phyloP scores from a whole-genome alignment of 1,140 invertebrate species.

The Scylla paramamosain region DNA sequence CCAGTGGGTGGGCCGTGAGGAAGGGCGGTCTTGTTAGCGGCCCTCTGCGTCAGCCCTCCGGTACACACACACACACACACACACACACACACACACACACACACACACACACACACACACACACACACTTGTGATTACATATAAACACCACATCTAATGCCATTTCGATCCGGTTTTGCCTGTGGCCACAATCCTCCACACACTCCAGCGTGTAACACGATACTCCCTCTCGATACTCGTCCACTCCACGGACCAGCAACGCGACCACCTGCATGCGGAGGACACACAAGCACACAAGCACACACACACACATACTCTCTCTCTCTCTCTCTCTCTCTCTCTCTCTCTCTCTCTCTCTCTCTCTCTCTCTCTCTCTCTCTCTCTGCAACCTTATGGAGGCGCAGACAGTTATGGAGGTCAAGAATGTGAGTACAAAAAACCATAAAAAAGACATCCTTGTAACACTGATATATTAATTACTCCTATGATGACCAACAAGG shows the following conservation, averaged over 20 bases:
- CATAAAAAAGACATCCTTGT: neutral
- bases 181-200: neutral
- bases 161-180: neutral
- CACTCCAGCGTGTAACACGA: too few species aligned
- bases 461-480: neutral
- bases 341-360: too few species aligned
- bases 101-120: constrained; percentile 20
- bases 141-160: constrained; percentile 14
- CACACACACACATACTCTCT: neutral
- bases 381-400: too few species aligned
- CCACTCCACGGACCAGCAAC: too few species aligned
- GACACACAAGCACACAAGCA: neutral
- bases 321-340: neutral
- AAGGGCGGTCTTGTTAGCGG: too few species aligned
- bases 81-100: constrained; percentile 12
- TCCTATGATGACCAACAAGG: neutral
- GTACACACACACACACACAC: neutral
- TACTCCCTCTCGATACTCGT: too few species aligned
- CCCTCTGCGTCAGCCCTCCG: neutral
- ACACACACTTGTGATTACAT: constrained; percentile 14
- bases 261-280: too few species aligned
- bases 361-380: too few species aligned
- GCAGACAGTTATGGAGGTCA: neutral
- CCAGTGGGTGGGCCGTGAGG: too few species aligned
- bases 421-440: neutral